phyloP scores from a whole-genome alignment of 1,140 invertebrate species.

The Lordiphosa stackelbergi region DNA sequence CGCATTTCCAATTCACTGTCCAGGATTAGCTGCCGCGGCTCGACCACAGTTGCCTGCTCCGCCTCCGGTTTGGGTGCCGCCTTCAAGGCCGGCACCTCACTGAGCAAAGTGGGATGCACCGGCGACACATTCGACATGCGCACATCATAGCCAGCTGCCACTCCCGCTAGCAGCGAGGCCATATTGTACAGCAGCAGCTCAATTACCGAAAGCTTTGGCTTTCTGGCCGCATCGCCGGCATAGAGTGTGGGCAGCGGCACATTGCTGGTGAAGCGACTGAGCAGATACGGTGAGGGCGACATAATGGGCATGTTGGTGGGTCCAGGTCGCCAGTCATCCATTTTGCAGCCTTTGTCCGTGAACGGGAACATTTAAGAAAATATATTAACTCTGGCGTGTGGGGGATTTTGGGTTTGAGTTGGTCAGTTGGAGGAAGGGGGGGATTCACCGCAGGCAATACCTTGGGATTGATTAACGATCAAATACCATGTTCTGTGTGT shows the following conservation, averaged over 20 bases:
- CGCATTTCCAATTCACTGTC: conserved; percentile 4
- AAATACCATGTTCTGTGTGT: conserved; percentile 10
- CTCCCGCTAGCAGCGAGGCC: conserved; percentile 90
- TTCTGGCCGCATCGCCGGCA: conserved; percentile 80
- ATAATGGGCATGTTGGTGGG: conserved; percentile 78
- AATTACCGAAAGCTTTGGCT: conserved; percentile 85
- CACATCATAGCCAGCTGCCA: conserved; percentile 94
- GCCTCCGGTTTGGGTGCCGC: conserved; percentile 53
- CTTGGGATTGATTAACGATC: conserved; percentile 33
- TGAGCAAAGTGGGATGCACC: conserved; percentile 85
- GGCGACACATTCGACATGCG: conserved; percentile 90
- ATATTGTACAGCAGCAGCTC: conserved; percentile 93
- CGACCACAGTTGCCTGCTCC: conserved; percentile 73
- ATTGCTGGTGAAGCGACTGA: conserved; percentile 78
- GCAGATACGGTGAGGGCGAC: conserved; percentile 74
- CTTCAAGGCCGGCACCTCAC: conserved; percentile 65
- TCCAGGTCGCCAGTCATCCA: conserved; percentile 82
- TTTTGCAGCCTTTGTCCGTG: conserved; percentile 51
- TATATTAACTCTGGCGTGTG: conserved; percentile 31
- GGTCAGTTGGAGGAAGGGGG: neutral
- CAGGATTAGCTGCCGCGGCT: conserved; percentile 16
- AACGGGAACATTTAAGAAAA: conserved; percentile 19
- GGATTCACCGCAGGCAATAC: conserved; percentile 54
- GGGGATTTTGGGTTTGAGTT: conserved; percentile 8
- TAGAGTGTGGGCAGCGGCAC: conserved; percentile 88